Evolutionary conservation across 2,888 invertebrate species (phyloP).

Genomic region (Acleris sparsana): DNA sequence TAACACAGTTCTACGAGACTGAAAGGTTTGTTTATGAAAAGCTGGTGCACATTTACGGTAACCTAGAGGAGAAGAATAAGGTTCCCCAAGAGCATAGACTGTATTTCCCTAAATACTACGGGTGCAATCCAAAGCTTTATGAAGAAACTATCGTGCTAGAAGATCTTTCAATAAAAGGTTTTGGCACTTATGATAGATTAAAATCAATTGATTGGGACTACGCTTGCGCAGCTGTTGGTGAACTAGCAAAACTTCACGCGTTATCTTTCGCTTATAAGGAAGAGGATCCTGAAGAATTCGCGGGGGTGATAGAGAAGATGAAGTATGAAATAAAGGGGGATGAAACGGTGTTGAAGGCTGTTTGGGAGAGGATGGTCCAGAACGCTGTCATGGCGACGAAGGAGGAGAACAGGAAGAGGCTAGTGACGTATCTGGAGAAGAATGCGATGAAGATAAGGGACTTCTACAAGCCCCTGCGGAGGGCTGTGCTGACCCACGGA

Average conservation of each 20-base stretch:
- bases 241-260: slow-evolving; percentile 69
- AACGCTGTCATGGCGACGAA: slow-evolving; percentile 41
- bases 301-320: slow-evolving; percentile 42
- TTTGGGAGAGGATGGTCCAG: slow-evolving; percentile 34
- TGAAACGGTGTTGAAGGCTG: slow-evolving; percentile 31
- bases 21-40: slow-evolving; percentile 57
- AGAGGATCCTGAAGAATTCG: slow-evolving; percentile 56
- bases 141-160: slow-evolving; percentile 64
- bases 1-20: slow-evolving; percentile 48
- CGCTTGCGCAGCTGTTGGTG: slow-evolving; percentile 51
- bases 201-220: slow-evolving; percentile 61
- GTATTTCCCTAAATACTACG: slow-evolving; percentile 55
- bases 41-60: slow-evolving; percentile 48
- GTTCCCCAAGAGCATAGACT: slow-evolving; percentile 51
- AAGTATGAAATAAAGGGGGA: slow-evolving; percentile 39
- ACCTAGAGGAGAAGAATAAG: slow-evolving; percentile 49
- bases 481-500: slow-evolving; percentile 54
- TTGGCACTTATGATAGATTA: slow-evolving; percentile 53
- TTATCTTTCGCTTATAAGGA: slow-evolving; percentile 55
- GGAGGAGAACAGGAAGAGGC: slow-evolving; percentile 47
- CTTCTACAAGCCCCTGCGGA: slow-evolving; percentile 42
- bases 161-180: slow-evolving; percentile 57
- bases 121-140: slow-evolving; percentile 42
- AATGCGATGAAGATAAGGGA: slow-evolving; percentile 35
- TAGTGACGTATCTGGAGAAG: slow-evolving; percentile 43